Base-by-base conservation (phyloP, 2,113 vertebrate species). In the Bos indicus region DNA sequence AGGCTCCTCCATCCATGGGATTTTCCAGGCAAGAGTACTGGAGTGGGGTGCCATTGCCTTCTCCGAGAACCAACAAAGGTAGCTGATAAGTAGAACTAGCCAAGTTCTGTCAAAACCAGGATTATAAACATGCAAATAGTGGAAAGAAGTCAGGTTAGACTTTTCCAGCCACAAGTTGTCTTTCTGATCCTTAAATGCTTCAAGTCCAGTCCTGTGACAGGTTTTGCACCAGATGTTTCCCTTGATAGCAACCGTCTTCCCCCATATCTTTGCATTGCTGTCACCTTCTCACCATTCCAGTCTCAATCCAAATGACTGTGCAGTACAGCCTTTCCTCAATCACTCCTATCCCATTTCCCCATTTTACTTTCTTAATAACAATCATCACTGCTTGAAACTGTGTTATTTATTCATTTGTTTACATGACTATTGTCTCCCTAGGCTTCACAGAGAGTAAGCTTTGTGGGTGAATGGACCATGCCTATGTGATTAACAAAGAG, bases 41-140 rank as follows among this genome's bases (percentile, higher is more conserved):
- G 43, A 46, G 43, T 46, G 43, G 43, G 43, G 43, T 46, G 43
- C 43, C 43, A 46, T 46, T 46, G 43, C 43, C 43, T 46, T 46
- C 43, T 46, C 6, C 6, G 87, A 98, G 95, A 94, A 48, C 59
- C 90, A 40, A 26, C 23, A 7, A 48, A 83, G 2, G 36, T 0
- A 1, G 15, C 7, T 5, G 11, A 36, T 13, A 21, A 28, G 4
- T 6, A 48, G 21, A 81, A 25, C 3, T 1, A 21, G 43, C 7
- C 21, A 54, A 81, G 52, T 0, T 6, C 11, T 26, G 0, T 51
- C 2, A 40, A 25, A 13, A 46, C 59, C 7, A 10, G 23, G 5
- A 6, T 2, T 23, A 28, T 12, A 78, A 94, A 59, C 7, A 1
- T 10, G 51, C 6, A 2, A 40, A 23, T 0, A 28, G 26, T 33